Evolutionary conservation across 2,113 vertebrate species (phyloP).

Genomic region (Misgurnus mizolepis): DNA sequence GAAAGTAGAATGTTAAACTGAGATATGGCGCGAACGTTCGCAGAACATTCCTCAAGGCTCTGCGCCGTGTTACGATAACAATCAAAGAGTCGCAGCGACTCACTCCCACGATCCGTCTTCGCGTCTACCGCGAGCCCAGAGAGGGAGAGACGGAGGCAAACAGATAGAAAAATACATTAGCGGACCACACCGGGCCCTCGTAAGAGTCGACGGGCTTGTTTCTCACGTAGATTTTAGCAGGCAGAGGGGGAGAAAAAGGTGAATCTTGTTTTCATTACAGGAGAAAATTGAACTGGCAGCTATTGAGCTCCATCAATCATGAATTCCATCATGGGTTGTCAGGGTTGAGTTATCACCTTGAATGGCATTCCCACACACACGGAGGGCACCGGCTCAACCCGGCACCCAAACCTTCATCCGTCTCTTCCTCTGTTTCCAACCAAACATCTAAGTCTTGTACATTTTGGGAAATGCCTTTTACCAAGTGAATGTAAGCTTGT

Average conservation of each 20-base stretch:
- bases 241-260: conserved; percentile 43
- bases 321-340: conserved; percentile 72
- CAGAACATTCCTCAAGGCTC: conserved; percentile 40
- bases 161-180: conserved; percentile 29
- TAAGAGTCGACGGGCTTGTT: conserved; percentile 30
- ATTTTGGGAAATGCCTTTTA: background rate
- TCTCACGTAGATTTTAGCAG: conserved; percentile 44
- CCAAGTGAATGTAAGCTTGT: too few relatives aligned
- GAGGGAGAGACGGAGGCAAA: conserved; percentile 5
- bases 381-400: conserved; percentile 43
- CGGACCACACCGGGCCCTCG: conserved; percentile 33
- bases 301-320: conserved; percentile 72
- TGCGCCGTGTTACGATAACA: conserved; percentile 41
- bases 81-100: conserved; percentile 24
- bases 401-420: conserved; percentile 35
- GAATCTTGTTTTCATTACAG: conserved; percentile 66
- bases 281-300: conserved; percentile 65
- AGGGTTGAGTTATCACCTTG: conserved; percentile 71
- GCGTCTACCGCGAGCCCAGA: conserved; percentile 21
- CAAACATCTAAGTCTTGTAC: background rate
- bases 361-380: conserved; percentile 60
- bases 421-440: conserved; percentile 35
- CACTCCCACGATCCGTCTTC: conserved; percentile 31
- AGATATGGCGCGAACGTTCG: conserved; percentile 36
- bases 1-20: conserved; percentile 43